Conservation (phyloP, 92 coral and sea anemone genomes). For the Scolanthus callimorphus region DNA sequence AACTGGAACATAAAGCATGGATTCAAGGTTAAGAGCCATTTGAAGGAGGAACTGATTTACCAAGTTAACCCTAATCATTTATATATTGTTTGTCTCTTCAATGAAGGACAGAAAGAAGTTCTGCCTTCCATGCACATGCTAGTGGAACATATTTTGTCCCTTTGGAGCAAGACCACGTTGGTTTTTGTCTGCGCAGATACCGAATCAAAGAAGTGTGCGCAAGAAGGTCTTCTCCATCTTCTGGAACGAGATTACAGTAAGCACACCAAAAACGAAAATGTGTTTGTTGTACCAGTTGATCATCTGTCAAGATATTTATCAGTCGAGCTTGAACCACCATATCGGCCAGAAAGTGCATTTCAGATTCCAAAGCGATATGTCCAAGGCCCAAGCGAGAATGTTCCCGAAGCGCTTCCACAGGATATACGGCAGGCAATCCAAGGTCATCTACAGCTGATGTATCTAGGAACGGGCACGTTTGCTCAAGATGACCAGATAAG, state of each 20-base stretch:
- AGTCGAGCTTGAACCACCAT: slow-evolving; percentile 52
- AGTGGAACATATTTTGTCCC: slow-evolving; percentile 42
- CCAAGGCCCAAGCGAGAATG: slow-evolving; percentile 14
- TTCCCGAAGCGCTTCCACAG: slow-evolving; percentile 64
- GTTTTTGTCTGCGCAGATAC: slow-evolving; percentile 53
- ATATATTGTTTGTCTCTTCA: slow-evolving; percentile 52
- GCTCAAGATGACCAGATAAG: slow-evolving; percentile 25
- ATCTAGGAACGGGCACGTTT: slow-evolving; percentile 10
- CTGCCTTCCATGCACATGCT: slow-evolving; percentile 47
- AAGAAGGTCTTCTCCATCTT: slow-evolving; percentile 17
- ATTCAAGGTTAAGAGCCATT: slow-evolving; percentile 22
- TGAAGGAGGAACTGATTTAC: slow-evolving; percentile 43
- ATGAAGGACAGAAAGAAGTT: slow-evolving; percentile 51
- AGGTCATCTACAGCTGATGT: slow-evolving; percentile 64
- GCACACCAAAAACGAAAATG: slow-evolving; percentile 34
- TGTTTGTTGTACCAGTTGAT: slow-evolving; percentile 57
- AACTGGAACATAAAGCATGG: slow-evolving; percentile 68
- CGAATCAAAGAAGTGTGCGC: slow-evolving; percentile 10
- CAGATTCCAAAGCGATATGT: slow-evolving; percentile 48
- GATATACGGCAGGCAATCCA: slow-evolving; percentile 50
- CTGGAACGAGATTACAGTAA: slow-evolving; percentile 31
- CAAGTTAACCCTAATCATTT: slow-evolving; percentile 65
- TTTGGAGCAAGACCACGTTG: slow-evolving; percentile 48
- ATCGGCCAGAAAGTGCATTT: slow-evolving; percentile 59
- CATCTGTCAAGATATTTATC: slow-evolving; percentile 48